Base-by-base conservation (phyloP, 2,113 vertebrate species). In the Halichoeres trimaculatus region DNA sequence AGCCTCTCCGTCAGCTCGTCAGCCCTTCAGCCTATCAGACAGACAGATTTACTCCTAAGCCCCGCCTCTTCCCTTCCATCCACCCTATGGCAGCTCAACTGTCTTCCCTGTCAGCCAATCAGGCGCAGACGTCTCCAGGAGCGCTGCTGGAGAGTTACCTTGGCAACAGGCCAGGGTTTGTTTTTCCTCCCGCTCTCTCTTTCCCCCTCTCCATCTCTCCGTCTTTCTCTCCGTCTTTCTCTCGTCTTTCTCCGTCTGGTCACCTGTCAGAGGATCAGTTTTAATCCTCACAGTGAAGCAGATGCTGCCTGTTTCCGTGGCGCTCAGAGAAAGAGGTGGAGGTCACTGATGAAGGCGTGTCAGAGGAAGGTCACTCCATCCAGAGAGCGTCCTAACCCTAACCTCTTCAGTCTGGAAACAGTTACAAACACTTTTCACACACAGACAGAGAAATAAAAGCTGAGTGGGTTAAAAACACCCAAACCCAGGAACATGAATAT, bases 81-180 rank as follows among this genome's bases (percentile, higher is more conserved):
- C 85, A 68, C 36, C 93, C 93, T 77, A 94, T 93, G 84, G 58
- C 63, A 65, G 67, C 65, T 50, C 20, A 35, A 20, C 64, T 22
- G 63, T 55, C 55, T 9, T 35, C 58, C 65, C 74, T 61, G 56
- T 82, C 78, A 22, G 74, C 93, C 93, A 94, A 94, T 93, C 65
- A 9, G 70, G 48, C 3, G 6, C 57, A 41, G 68, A 81, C 23
- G 61, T 81, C 85, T 88, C 85, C 52, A 59, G 58, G 78, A 88
- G 60, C 7, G 67, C 84, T 83, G 80, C 78, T 80, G 89, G 63
- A 78, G 68, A 91, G 93, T 94, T 93, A 92, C 93, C 93, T 86
- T 94, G 93, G 93, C 93, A 94, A 94, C 93, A 94, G 86, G 91
- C 90, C 91, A 93, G 89, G 88, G 76, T 81, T 83, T 89, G 66